These are phyloP conservation scores for Pygoscelis antarcticus DNA, from an alignment of 2,113 vertebrate species.

Conservation along the genomic window DNA sequence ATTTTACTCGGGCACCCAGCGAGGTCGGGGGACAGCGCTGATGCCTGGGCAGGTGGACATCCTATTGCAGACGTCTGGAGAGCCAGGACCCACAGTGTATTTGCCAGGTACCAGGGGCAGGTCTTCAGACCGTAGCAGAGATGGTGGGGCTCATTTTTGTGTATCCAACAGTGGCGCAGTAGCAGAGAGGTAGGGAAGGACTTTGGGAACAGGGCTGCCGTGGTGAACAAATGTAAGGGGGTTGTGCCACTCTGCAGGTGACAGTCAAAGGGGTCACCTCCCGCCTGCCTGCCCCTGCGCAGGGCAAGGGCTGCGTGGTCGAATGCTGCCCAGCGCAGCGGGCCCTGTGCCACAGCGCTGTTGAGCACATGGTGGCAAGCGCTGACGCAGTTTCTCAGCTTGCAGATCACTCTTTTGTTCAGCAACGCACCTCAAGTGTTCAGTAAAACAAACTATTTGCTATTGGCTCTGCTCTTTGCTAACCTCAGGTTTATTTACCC, in stretches of 20 bases:
- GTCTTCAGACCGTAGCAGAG: not conserved
- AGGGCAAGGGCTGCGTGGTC: not conserved
- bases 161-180: not conserved
- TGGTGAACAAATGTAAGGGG: not conserved
- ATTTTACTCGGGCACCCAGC: not conserved
- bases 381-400: not conserved
- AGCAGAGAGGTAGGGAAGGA: not conserved
- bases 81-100: not conserved
- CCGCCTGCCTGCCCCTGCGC: not conserved
- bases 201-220: not conserved
- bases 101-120: not conserved
- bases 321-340: accelerated
- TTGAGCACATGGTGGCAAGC: not conserved
- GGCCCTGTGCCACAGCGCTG: not conserved
- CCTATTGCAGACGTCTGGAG: not conserved
- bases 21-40: not conserved
- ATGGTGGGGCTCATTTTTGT: not conserved
- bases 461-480: not conserved
- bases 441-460: not conserved
- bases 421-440: not conserved
- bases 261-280: not conserved
- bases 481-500: not conserved
- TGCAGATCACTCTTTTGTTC: not conserved
- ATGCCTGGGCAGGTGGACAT: not conserved
- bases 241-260: not conserved